These are phyloP conservation scores for Pammene fasciana DNA, from an alignment of 2,888 invertebrate genomes.

Conservation along the genomic window DNA sequence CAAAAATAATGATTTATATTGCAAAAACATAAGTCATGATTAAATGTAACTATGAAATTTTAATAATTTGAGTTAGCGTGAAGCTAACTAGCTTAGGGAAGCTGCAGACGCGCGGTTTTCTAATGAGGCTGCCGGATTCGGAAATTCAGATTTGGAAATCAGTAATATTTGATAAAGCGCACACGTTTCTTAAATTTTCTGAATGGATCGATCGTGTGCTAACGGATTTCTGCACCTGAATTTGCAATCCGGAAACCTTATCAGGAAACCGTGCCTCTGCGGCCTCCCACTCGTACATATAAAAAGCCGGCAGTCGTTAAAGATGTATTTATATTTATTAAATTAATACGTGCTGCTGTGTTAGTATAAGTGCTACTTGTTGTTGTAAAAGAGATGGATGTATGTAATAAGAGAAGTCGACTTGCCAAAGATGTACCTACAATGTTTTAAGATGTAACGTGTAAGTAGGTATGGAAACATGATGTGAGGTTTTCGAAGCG, in stretches of 20 bases:
- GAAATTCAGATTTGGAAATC: no score
- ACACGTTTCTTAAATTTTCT: no score
- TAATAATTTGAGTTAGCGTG: constrained; percentile 8
- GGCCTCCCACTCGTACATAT: background rate
- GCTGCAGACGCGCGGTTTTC: no score
- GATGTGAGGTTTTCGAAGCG: constrained; percentile 59
- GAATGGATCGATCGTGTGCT: no score
- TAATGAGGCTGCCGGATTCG: no score
- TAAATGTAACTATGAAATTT: constrained; percentile 12
- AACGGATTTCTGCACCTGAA: no score
- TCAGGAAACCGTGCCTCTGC: no score
- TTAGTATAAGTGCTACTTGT: constrained; percentile 36
- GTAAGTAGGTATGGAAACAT: constrained; percentile 51
- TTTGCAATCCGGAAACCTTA: no score
- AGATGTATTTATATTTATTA: constrained; percentile 40
- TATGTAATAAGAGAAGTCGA: constrained; percentile 38
- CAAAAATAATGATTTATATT: no score
- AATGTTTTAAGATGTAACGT: constrained; percentile 57
- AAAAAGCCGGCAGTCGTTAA: constrained; percentile 30
- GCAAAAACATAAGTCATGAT: constrained; percentile 2
- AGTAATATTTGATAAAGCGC: no score
- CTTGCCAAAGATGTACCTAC: constrained; percentile 63
- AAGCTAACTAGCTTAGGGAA: constrained; percentile 13
- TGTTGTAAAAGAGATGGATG: constrained; percentile 40
- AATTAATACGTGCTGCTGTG: constrained; percentile 36